Evolutionary conservation across 1,140 invertebrate genomes (phyloP).

Genomic region (Drosophila ironensis): DNA sequence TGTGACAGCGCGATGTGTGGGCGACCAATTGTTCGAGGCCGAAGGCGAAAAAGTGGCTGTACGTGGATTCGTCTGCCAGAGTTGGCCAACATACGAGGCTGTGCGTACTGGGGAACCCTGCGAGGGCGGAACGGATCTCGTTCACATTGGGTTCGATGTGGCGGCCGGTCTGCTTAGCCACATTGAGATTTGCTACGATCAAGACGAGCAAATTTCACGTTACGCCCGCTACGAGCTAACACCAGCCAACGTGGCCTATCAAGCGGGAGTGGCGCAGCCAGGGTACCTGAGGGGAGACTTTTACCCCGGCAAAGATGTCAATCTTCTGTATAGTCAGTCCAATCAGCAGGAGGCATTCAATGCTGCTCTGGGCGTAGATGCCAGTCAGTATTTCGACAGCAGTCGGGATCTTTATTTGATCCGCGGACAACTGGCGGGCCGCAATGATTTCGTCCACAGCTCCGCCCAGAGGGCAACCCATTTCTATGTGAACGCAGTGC

Average conservation of each 20-base stretch:
- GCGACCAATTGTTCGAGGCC: slow-evolving; percentile 40
- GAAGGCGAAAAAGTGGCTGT: slow-evolving; percentile 35
- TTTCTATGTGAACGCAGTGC: slow-evolving; percentile 85
- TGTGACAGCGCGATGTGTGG: slow-evolving; percentile 48
- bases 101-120: slow-evolving; percentile 47
- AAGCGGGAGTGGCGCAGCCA: slow-evolving; percentile 58
- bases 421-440: slow-evolving; percentile 86
- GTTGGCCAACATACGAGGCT: slow-evolving; percentile 61
- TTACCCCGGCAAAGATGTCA: slow-evolving; percentile 59
- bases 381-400: slow-evolving; percentile 56
- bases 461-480: slow-evolving; percentile 85
- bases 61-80: slow-evolving; percentile 55
- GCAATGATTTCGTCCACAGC: slow-evolving; percentile 85
- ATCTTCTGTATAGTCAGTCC: slow-evolving; percentile 45
- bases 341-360: slow-evolving; percentile 48
- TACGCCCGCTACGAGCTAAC: slow-evolving; percentile 58
- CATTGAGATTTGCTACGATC: slow-evolving; percentile 61
- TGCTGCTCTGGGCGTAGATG: slow-evolving; percentile 36
- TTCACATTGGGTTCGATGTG: slow-evolving; percentile 67
- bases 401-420: slow-evolving; percentile 82
- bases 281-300: slow-evolving; percentile 60
- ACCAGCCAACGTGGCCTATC: slow-evolving; percentile 57
- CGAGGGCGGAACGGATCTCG: slow-evolving; percentile 43
- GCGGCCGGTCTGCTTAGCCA: slow-evolving; percentile 53
- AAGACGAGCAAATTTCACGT: slow-evolving; percentile 43